Evolutionary conservation across 2,113 vertebrate species (phyloP), one percentile per base, ranked within the genome.

Genomic region (Lepisosteus oculatus): DNA sequence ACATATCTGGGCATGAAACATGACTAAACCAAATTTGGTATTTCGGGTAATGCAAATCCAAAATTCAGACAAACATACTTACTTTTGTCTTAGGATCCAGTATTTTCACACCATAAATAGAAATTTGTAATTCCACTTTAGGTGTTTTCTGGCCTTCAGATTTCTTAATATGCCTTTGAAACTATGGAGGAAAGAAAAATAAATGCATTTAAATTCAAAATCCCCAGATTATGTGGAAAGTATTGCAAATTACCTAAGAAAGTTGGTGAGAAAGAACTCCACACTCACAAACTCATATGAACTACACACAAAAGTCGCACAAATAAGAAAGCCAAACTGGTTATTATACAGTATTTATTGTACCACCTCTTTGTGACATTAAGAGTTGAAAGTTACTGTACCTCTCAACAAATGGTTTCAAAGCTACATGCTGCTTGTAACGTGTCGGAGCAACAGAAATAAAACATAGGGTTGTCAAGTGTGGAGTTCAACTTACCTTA

Each of bases 121-220:
- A 99, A 83, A 98, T 98, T 80, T 99, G 97, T 72, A 99, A 77
- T 72, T 99, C 97, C 83, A 98, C 96, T 85, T 99, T 99, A 13
- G 97, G 96, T 0, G 82, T 94, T 87, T 99, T 99, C 87, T 96
- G 97, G 44, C 97, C 97, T 87, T 98, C 97, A 1, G 97, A 99
- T 85, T 99, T 99, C 86, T 98, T 99, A 75, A 99, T 99, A 54
- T 99, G 97, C 74, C 96, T 95, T 83, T 97, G 96, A 92, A 98
- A 99, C 97, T 99, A 65, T 8, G 85, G 72, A 3, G 85, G 72
- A 3, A 14, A 82, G 74, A 78, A 71, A 67, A 69, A 68, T 29
- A 47, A 43, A 67, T 43, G 51, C 17, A 72, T 61, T n/a, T 59
- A n/a, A 59, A 8, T 4, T 51, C 47, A 51, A 51, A 51, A 9